Base-by-base conservation (phyloP, 1,140 invertebrate genomes). In the Drosophila elegans region DNA sequence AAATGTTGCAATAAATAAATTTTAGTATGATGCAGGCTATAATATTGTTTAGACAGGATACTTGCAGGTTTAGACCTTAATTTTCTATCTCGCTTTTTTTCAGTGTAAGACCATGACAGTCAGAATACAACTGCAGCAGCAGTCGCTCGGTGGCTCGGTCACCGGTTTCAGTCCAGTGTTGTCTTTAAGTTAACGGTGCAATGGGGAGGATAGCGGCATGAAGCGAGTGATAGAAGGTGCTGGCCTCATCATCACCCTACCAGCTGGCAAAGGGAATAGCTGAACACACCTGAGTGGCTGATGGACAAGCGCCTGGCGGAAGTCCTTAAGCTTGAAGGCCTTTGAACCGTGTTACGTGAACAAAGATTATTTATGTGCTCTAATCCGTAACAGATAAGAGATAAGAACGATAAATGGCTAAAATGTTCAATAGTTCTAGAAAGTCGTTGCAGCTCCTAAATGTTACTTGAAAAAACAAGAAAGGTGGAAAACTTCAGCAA, bases 271-370 rank as follows among this genome's bases (percentile, higher is more conserved):
- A 75, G 46, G 29, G 60, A 64, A 63, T 52, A 39, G 41, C 38
- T 62, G 69, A 74, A 68, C 56, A 74, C 48, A 73, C 46, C 48
- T 73, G 55, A 73, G 68, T 73, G 69, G 55, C 38, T 56, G 54
- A 42, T 16, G 42, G 36, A 42, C 69, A 25, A 55, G 45, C 13
- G 38, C 2, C 21, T 25, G 21, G 10, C 53, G 73, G 60, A 76
- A 59, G 36, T 52, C 38, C 46, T 75, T 53, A 67, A 41, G 61
- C 60, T 75, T 21, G 13, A 76, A 76, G 61, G 38, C 61, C 41
- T 59, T 56, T 67, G 52, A 75, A 46, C 36, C 36, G n/a, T 52
- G 36, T 38, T 29, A 72, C 21, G 32, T 51, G 11, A 25, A 42
- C 39, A 21, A 27, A 42, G 29, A 32, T 54, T 41, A 25, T 21